phyloP scores from a whole-genome alignment of 1,140 invertebrate genomes.

The Belonocnema kinseyi region DNA sequence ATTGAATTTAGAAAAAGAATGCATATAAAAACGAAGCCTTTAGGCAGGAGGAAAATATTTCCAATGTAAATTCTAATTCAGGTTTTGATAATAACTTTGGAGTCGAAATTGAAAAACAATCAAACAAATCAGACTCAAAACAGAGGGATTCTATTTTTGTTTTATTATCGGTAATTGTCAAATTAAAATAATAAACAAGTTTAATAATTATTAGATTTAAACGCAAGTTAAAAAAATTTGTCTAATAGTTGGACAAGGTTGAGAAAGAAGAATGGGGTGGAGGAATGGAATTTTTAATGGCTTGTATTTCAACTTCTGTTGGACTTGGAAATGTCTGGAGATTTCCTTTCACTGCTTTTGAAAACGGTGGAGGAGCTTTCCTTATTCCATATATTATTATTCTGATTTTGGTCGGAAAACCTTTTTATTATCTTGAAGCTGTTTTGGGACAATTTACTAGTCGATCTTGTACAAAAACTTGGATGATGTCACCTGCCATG shows the following conservation, averaged over 20 bases:
- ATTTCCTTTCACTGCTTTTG: constrained; percentile 91
- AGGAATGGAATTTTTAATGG: constrained; percentile 90
- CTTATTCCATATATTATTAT: constrained; percentile 91
- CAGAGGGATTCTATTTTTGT: not conserved
- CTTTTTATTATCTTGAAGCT: constrained; percentile 93
- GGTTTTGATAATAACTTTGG: not conserved
- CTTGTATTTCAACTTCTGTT: constrained; percentile 91
- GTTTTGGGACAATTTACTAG: constrained; percentile 87
- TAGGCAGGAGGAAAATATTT: constrained; percentile 45
- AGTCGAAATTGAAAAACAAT: not conserved
- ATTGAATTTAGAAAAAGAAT: constrained; percentile 42
- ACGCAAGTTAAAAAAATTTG: not conserved
- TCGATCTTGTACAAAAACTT: constrained; percentile 81
- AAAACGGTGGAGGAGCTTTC: constrained; percentile 91
- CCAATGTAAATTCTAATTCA: not conserved
- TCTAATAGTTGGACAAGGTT: constrained; percentile 47
- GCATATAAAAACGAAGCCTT: constrained; percentile 53
- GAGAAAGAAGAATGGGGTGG: constrained; percentile 85
- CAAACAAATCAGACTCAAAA: not conserved
- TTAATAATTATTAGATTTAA: not conserved
- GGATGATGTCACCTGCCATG: constrained; percentile 75
- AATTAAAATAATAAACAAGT: not conserved
- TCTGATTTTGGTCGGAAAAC: constrained; percentile 89
- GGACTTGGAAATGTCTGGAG: constrained; percentile 93
- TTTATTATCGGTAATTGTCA: not conserved